Base-by-base conservation (phyloP, 2,113 vertebrate species). In the Crotalus horridus region DNA sequence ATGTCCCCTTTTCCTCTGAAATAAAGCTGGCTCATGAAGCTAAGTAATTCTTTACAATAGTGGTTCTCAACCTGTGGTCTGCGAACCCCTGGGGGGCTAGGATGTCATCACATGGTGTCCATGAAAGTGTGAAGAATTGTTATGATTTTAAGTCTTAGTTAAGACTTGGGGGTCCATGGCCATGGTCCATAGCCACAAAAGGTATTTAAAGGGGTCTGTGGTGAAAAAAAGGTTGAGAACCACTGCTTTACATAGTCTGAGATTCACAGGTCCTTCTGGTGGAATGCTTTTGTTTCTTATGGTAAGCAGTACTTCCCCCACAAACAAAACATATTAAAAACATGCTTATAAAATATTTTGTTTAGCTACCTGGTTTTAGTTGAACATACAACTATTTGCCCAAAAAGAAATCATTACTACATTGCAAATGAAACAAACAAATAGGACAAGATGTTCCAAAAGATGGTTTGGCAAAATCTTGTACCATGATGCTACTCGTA, bases 1-100 rank as follows among this genome's bases (percentile, higher is more conserved):
- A 46, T 85, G 46, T 43, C 53, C 13, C 8, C 46, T n/a, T 48
- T 20, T 9, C 20, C 26, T 11, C 43, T 5, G 0, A 0, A 86
- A 59, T 85, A 54, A 88, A 89, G 1, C 3, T 51, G 2, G 5
- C 64, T 90, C 53, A 15, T 58, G 24, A 39, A 39, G 23, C 5
- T 9, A 64, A 11, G 87, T 55, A 88, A 55, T 10, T n/a, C 13
- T 69, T 69, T 69, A 33, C 5, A 69, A 17, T 13, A 69, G 29
- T 1, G 13, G 64, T 33, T 69, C 64, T 17, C 29, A 69, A 33
- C 29, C 5, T 69, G 64, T 69, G 13, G 5, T 69, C 5, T 69
- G 64, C 5, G 2, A n/a, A 69, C 2, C 5, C 29, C 13, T 15
- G 29, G n/a, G 0, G 5, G 64, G 5, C 29, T 69, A n/a, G 6